Evolutionary conservation across 1,140 invertebrate species (phyloP), one percentile per base, ranked within the genome.

Genomic region (Cherax destructor): DNA sequence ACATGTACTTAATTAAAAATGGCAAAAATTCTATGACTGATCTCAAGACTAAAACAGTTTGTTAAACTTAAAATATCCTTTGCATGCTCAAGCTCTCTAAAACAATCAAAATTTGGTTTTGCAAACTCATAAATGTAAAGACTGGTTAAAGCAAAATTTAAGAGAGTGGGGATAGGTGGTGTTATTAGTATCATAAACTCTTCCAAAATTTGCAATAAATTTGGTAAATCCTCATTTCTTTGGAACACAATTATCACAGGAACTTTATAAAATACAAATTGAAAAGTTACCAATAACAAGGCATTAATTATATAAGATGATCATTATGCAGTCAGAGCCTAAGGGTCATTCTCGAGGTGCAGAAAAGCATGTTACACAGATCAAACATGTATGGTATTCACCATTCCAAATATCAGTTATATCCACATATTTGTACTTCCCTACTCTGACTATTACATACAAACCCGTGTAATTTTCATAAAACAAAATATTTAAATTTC

Each of bases 351-450:
- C 80, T 47, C 4, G n/a, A 9, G 16, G 61, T 11, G 10, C 59
- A 65, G 81, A 13, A 30, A 18, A n/a, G n/a, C 16, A 49, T 30
- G 11, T 74, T 30, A 24, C 24, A 30, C 7, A 30, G 59, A 30
- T 21, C 81, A 65, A 69, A 10, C 61, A 24, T 52, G 52, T 30
- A 69, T 41, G 79, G 85, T 74, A 87, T 78, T 79, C 13, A 87
- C 30, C 76, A 77, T 41, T 78, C 85, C 85, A 87, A 61, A 10
- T 61, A 78, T 52, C 76, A 78, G 77, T 87, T 52, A 78, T 50
- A 87, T 24, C 72, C 85, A 87, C 76, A 87, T 77, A 87, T 87
- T 87, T 87, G 85, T 87, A 87, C 85, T 87, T 87, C 85, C 76
- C 85, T 87, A 87, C 74, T 59, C 79, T 52, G 77, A 50, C 74